Evolutionary conservation across 2,888 invertebrate species (phyloP), one percentile per base, ranked within the genome.

Genomic region (Amblyteles armatorius): DNA sequence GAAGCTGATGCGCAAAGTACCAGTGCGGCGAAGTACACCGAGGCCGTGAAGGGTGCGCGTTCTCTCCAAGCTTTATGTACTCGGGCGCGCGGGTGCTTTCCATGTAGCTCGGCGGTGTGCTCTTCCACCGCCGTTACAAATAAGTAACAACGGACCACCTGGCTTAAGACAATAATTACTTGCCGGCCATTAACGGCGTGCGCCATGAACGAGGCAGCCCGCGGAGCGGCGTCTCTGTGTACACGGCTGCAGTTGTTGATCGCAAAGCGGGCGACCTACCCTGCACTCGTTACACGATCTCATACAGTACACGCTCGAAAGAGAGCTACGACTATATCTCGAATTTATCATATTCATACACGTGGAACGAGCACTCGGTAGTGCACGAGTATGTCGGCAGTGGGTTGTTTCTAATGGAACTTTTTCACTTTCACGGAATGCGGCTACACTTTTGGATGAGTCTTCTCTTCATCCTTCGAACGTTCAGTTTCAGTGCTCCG

Each of bases 141-240:
- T 91, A 90, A 90, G 91, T 90, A 90, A 90, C 88, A 90, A 88
- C 90, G 88, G 91, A 92, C 91, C 91, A 91, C 92, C 92, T 91
- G 91, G 91, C 90, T 90, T 88, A 90, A 90, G 90, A 91, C 91
- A 91, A 91, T 91, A 91, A 92, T 92, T 91, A 91, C 90, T 89
- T 86, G 89, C 86, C 85, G 88, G 89, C 91, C 91, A 91, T 92
- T 91, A 92, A 90, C 90, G 89, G 90, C 89, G 89, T 88, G 88
- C 89, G 90, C 89, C 90, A 87, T 77, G 77, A 86, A 86, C 86
- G 82, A 86, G 82, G 67, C 67, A 60, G 52, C 36, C 67, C 33
- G 90, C 89, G 88, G 82, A 82, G 86, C 85, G 88, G 86, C 85
- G 78, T 79, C 80, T 88, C 87, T 88, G 73, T 85, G 83, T 76